These are phyloP conservation scores for Agrotis ipsilon DNA, from an alignment of 2,888 invertebrate genomes.

Conservation along the genomic window DNA sequence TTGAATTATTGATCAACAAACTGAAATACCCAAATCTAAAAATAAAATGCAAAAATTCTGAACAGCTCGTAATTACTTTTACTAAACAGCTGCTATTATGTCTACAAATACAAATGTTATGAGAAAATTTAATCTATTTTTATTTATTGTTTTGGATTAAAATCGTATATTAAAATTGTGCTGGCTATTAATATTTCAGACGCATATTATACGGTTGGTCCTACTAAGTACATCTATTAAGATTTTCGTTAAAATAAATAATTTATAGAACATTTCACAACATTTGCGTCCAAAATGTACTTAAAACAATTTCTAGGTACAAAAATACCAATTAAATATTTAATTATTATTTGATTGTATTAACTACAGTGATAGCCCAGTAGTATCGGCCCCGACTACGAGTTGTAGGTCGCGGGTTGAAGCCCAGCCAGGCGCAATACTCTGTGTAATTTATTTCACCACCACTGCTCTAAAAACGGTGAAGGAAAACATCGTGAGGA, in stretches of 20 bases:
- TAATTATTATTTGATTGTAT: constrained; percentile 52
- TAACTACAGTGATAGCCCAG: constrained; percentile 6
- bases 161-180: constrained; percentile 22
- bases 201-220: constrained; percentile 40
- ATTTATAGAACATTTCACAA: constrained; percentile 11
- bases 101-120: background rate
- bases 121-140: constrained; percentile 2
- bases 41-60: background rate
- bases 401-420: too few species aligned
- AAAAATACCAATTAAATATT: constrained; percentile 47
- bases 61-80: constrained; percentile 15
- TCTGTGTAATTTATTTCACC: too few species aligned
- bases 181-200: constrained; percentile 19
- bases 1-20: too few species aligned
- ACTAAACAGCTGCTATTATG: background rate
- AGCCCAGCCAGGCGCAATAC: too few species aligned
- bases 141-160: constrained; percentile 6
- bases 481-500: too few species aligned
- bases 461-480: too few species aligned
- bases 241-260: constrained; percentile 17
- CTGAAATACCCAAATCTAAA: too few species aligned
- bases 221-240: constrained; percentile 31
- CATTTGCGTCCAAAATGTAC: constrained; percentile 19
- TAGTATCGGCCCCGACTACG: too few species aligned
- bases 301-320: constrained; percentile 43